Conservation (phyloP, 2,797 vertebrate species). For the Enteromius mattozi region DNA sequence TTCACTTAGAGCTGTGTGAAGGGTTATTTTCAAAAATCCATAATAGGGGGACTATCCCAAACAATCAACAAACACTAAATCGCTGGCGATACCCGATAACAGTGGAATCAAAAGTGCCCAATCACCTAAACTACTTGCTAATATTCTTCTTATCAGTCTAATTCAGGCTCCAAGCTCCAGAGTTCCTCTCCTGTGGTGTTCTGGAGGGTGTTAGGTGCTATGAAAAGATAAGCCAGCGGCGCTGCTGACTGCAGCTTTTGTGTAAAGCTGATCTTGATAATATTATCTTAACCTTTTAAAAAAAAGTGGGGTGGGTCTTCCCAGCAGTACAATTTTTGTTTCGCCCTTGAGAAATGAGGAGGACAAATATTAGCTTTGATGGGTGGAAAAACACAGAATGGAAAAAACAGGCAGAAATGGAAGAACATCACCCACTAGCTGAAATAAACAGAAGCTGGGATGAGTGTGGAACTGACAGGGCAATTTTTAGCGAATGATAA, state of each 20-base stretch:
- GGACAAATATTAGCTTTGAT: slow-evolving; percentile 55
- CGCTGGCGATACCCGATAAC: neutral
- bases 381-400: slow-evolving; percentile 42
- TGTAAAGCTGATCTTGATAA: slow-evolving; percentile 70
- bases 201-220: slow-evolving; percentile 58
- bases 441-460: slow-evolving; percentile 5
- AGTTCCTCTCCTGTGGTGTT: slow-evolving; percentile 22
- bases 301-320: slow-evolving; percentile 42
- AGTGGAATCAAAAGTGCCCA: slow-evolving; percentile 14
- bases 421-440: slow-evolving; percentile 6
- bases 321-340: slow-evolving; percentile 56
- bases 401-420: slow-evolving; percentile 37
- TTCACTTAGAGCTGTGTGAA: no score
- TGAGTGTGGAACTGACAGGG: neutral
- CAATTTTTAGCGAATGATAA: slow-evolving; percentile 22
- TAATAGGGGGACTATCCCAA: neutral
- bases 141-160: slow-evolving; percentile 23
- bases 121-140: slow-evolving; percentile 1
- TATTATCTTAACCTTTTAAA: slow-evolving; percentile 74
- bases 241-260: slow-evolving; percentile 58
- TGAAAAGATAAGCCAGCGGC: slow-evolving; percentile 61
- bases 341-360: slow-evolving; percentile 49
- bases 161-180: neutral
- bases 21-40: no score
- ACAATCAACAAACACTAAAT: neutral